Percentiles rank a stretch among this genome's conserved stretches.
Conservation (phyloP, 1,140 invertebrate genomes). For the Drepana arcuata region DNA sequence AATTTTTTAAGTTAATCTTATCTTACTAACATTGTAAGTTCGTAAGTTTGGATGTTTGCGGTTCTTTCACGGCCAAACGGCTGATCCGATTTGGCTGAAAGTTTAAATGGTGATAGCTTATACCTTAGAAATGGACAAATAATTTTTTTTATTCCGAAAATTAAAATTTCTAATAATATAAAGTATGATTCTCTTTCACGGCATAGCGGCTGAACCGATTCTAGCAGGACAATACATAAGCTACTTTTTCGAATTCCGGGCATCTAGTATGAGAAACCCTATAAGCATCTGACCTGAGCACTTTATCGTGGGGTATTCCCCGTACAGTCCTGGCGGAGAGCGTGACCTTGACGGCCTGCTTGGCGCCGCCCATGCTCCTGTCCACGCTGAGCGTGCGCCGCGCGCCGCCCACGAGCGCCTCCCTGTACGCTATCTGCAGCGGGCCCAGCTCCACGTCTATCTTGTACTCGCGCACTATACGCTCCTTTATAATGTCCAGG, state of each 20-base stretch:
- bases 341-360: conserved; percentile 73
- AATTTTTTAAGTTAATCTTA: too few species aligned
- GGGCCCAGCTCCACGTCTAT: conserved; percentile 94
- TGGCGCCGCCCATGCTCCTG: conserved; percentile 75
- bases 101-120: too few species aligned
- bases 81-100: too few species aligned
- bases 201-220: too few species aligned
- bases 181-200: too few species aligned
- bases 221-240: too few species aligned
- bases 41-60: too few species aligned
- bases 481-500: conserved; percentile 93
- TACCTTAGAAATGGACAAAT: too few species aligned
- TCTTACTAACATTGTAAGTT: too few species aligned
- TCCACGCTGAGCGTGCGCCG: conserved; percentile 74
- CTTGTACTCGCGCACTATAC: conserved; percentile 90
- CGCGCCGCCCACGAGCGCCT: conserved; percentile 75
- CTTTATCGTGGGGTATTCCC: conserved; percentile 34
- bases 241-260: background rate
- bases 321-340: conserved; percentile 72
- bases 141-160: too few species aligned
- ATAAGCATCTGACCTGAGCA: conserved; percentile 32
- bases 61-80: too few species aligned
- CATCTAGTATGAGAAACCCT: background rate
- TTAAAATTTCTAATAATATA: too few species aligned
- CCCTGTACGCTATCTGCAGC: conserved; percentile 95